Evolutionary conservation across 2,797 vertebrate species (phyloP).

Genomic region (Parauchenoglanis punctatus): DNA sequence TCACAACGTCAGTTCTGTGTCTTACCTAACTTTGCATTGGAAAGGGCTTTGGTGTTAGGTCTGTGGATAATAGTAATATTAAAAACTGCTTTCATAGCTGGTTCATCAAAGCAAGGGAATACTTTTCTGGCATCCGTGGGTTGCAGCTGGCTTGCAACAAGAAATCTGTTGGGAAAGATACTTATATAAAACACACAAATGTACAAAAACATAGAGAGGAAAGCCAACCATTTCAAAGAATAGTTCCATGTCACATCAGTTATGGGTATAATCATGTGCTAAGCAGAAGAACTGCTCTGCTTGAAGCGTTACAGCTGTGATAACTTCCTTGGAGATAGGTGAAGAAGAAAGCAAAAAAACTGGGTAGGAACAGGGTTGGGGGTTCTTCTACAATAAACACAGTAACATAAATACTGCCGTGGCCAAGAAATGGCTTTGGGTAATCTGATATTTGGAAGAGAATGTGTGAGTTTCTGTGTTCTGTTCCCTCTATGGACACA

Average conservation of each 20-base stretch:
- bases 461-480: slow-evolving; percentile 25
- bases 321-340: neutral
- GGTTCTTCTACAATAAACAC: slow-evolving; percentile 41
- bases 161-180: slow-evolving; percentile 62
- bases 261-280: neutral
- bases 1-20: slow-evolving; percentile 1
- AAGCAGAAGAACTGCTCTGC: neutral
- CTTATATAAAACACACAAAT: slow-evolving; percentile 33
- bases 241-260: slow-evolving; percentile 11
- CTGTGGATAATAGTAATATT: slow-evolving; percentile 71
- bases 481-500: neutral
- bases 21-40: slow-evolving; percentile 57
- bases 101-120: slow-evolving; percentile 84
- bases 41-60: slow-evolving; percentile 18
- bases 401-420: slow-evolving; percentile 24
- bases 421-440: slow-evolving; percentile 11
- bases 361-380: neutral
- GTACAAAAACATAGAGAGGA: slow-evolving; percentile 11
- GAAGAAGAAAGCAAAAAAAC: slow-evolving; percentile 25
- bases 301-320: neutral
- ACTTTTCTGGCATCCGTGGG: slow-evolving; percentile 70
- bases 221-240: slow-evolving; percentile 13
- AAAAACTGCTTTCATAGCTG: slow-evolving; percentile 78
- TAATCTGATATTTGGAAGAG: slow-evolving; percentile 28
- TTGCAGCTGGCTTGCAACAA: slow-evolving; percentile 69